These are phyloP conservation scores for Porites lutea DNA, from an alignment of 64 coral and sea anemone genomes.

Conservation along the genomic window DNA sequence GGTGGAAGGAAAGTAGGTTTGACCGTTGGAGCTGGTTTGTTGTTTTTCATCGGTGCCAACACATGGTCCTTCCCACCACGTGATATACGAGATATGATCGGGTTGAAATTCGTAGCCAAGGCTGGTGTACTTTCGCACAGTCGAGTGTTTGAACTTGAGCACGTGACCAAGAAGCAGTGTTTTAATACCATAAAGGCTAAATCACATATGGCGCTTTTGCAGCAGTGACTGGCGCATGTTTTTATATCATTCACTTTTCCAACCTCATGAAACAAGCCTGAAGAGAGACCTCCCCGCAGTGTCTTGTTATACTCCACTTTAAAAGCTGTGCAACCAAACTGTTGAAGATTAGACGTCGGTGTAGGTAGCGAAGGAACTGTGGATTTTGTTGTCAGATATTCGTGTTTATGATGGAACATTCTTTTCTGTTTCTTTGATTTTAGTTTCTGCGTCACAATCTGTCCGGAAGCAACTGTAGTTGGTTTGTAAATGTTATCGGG, in stretches of 20 bases:
- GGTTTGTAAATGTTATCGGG: background rate
- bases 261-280: constrained; percentile 88
- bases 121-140: constrained; percentile 80
- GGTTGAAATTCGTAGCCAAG: constrained; percentile 69
- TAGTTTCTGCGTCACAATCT: background rate
- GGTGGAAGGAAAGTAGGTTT: background rate
- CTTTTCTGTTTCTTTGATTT: background rate
- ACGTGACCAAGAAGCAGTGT: constrained; percentile 91
- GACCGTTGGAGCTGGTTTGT: background rate
- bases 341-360: background rate
- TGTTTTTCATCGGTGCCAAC: background rate
- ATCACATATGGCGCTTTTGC: constrained; percentile 83
- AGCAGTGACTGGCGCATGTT: constrained; percentile 75
- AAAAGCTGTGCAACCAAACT: constrained; percentile 57
- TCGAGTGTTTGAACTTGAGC: constrained; percentile 56
- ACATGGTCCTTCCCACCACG: background rate
- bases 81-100: constrained; percentile 64
- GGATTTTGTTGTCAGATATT: background rate
- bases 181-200: constrained; percentile 88
- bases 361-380: background rate
- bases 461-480: background rate
- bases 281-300: constrained; percentile 68
- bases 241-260: constrained; percentile 76
- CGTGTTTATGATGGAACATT: background rate
- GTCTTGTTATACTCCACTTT: constrained; percentile 68